Evolutionary conservation across 2,888 invertebrate genomes (phyloP), one percentile per base, ranked within the genome.

Genomic region (Scaptodrosophila latifasciaeformis): DNA sequence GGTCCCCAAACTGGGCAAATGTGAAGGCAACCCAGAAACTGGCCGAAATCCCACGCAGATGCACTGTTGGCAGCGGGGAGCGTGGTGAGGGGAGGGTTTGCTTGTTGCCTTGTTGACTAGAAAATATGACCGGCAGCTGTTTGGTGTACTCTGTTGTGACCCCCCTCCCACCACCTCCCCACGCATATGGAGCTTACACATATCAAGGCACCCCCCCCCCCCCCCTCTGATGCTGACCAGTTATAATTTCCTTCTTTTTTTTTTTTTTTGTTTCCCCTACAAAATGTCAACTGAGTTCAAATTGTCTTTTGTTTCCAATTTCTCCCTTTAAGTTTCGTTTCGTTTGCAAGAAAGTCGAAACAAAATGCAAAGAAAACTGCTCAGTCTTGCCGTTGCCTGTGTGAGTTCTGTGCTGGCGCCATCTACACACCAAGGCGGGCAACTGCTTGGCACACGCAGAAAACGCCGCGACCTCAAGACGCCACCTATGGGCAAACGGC

Each of bases 61-160:
- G 24, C 4, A 3, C 7, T 24, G 49, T 34, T 44, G 57, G 24
- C 24, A 35, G 52, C 45, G 35, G 39, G 21, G 37, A 35, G 5
- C 9, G 24, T 18, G 17, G 24, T 9, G 19, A 12, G 17, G 24
- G 24, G 24, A 24, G 24, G 24, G 24, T 3, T 7, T 24, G 24
- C 24, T 24, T 79, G 72, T 67, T 72, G 74, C 70, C 70, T 79
- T 76, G 80, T 77, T 79, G 72, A 79, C 72, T 79, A 75, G 70
- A 79, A 72, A 74, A 72, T 72, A 67, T 80, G 70, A 70, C 80
- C 80, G 78, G 60, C 74, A 74, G 74, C 80, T 74, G 78, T 80
- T 80, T 77, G 78, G 61, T 61, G 65, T 80, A 62, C 60, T 42
- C 30, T 54, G 48, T 40, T 59, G 30, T n/a, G 13, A 17, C 35